Evolutionary conservation across 1,140 invertebrate species (phyloP).

Genomic region (Dufourea novaeangliae): DNA sequence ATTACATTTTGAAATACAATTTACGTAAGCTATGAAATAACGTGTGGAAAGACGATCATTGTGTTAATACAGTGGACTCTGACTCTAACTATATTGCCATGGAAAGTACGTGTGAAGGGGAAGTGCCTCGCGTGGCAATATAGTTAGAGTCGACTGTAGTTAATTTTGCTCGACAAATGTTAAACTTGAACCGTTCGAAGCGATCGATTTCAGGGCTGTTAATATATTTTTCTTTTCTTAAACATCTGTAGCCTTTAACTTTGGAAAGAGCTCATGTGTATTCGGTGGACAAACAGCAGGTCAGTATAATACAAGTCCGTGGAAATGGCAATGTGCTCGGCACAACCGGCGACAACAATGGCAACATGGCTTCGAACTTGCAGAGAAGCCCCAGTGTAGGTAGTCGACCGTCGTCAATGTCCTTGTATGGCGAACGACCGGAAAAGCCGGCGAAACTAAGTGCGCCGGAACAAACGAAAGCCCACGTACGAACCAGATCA

Average conservation of each 20-base stretch:
- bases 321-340: conserved; percentile 69
- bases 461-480: conserved; percentile 71
- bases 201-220: conserved; percentile 22
- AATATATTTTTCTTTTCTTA: conserved; percentile 34
- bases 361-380: conserved; percentile 77
- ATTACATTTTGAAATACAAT: conserved; percentile 63
- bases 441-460: conserved; percentile 80
- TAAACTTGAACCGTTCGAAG: too few species aligned
- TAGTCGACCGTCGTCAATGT: conserved; percentile 77
- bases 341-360: conserved; percentile 72
- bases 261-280: conserved; percentile 86
- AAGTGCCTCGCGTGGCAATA: too few species aligned
- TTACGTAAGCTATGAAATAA: conserved; percentile 61
- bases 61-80: background rate
- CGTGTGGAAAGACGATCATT: conserved; percentile 25
- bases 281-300: conserved; percentile 87
- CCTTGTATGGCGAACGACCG: conserved; percentile 74
- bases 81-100: too few species aligned
- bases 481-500: conserved; percentile 80
- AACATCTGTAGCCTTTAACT: conserved; percentile 77
- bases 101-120: too few species aligned
- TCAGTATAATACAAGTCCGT: conserved; percentile 85
- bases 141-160: too few species aligned
- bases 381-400: conserved; percentile 80
- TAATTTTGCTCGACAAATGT: conserved; percentile 18